These are phyloP conservation scores for Papilio demoleus DNA, from an alignment of 2,888 invertebrate genomes.

Conservation along the genomic window DNA sequence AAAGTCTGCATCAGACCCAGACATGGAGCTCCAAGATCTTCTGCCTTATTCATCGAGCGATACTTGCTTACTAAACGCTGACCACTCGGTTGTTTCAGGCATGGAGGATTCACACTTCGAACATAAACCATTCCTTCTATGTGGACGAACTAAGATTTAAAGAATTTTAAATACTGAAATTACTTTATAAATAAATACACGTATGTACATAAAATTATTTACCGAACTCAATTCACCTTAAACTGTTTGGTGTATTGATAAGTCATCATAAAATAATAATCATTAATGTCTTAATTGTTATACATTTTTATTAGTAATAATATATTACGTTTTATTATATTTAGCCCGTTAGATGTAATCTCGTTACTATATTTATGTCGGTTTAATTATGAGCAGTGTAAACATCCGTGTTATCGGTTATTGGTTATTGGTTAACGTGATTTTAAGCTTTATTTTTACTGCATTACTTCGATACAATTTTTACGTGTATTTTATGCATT, in stretches of 20 bases:
- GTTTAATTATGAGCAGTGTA: constrained; percentile 7
- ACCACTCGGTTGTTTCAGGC: no score
- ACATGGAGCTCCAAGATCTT: no score
- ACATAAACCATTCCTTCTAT: no score
- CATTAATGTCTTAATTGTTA: background rate
- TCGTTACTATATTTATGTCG: background rate
- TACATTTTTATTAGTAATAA: background rate
- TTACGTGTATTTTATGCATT: background rate
- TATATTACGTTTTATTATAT: background rate
- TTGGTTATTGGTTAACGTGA: background rate
- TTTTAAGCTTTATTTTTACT: constrained; percentile 8
- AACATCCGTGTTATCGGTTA: constrained; percentile 17
- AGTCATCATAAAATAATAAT: background rate
- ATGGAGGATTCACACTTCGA: no score
- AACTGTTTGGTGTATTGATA: background rate
- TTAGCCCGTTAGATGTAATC: constrained; percentile 6
- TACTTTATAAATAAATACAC: no score
- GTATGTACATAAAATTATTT: background rate
- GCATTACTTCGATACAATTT: background rate
- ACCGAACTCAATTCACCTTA: background rate
- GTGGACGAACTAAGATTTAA: no score
- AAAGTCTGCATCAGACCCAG: no score
- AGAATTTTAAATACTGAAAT: background rate
- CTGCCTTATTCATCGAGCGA: no score
- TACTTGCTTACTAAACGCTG: no score